Percentiles rank a stretch among this genome's conserved stretches.
Evolutionary conservation across 2,797 vertebrate species (phyloP).

Genomic region (Poeciliopsis gracilis): DNA sequence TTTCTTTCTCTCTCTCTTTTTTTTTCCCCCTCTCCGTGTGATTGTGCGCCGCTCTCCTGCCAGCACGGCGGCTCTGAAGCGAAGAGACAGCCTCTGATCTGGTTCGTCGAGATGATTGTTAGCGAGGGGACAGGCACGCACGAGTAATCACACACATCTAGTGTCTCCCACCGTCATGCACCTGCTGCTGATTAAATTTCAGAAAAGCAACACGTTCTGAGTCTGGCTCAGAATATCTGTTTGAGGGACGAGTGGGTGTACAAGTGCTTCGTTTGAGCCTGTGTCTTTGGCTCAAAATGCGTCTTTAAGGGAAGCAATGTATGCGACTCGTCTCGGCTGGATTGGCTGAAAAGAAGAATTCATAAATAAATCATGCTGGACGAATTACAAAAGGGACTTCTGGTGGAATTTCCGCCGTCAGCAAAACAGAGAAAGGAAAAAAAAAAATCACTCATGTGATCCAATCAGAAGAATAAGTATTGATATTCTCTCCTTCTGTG

Average conservation of each 20-base stretch:
- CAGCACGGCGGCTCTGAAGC: constrained; percentile 40
- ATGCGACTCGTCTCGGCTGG: constrained; percentile 47
- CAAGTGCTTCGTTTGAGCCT: constrained; percentile 46
- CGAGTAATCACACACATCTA: constrained; percentile 47
- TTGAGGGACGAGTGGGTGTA: constrained; percentile 30
- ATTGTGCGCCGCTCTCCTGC: constrained; percentile 43
- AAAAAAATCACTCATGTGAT: constrained; percentile 49
- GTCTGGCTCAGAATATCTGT: constrained; percentile 48
- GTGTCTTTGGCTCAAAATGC: constrained; percentile 24
- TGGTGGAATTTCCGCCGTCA: constrained; percentile 54
- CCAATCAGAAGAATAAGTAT: constrained; percentile 63
- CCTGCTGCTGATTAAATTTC: constrained; percentile 59
- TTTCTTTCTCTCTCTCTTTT: too few relatives aligned
- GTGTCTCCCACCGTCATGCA: constrained; percentile 34
- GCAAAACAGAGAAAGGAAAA: constrained; percentile 25
- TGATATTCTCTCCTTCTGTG: constrained; percentile 51
- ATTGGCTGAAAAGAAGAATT: constrained; percentile 44
- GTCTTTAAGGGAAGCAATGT: constrained; percentile 34
- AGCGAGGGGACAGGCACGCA: constrained; percentile 43
- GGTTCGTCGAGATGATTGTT: constrained; percentile 64
- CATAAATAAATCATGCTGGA: constrained; percentile 48
- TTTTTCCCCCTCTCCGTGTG: constrained; percentile 50
- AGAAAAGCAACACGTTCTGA: constrained; percentile 45
- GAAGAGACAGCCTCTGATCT: constrained; percentile 62
- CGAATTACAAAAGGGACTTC: constrained; percentile 57